Evolutionary conservation across 2,888 invertebrate genomes (phyloP), one percentile per base, ranked within the genome.

Genomic region (Hecatera dysodea): DNA sequence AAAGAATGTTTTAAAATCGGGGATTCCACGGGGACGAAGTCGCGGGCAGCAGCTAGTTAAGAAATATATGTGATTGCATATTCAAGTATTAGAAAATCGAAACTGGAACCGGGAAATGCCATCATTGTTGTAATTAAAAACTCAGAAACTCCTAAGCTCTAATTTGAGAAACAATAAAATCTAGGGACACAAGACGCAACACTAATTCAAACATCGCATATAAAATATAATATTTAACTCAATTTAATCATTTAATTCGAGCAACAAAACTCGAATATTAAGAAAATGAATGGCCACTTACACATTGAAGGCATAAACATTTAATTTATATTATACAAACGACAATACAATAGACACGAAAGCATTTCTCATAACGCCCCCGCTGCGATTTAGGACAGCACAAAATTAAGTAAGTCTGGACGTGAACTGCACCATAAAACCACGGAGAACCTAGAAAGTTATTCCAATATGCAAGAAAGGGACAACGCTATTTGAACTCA

Each of bases 311-410:
- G 17, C 48, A 36, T 19, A 61, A 53, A 64, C 61, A 68, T 68
- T 68, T 55, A 67, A 76, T 78, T 42, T 64, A 60, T 65, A 50
- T 65, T 53, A 52, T 36, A 55, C 42, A 55, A 67, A 67, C 50
- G 46, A 79, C 48, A 66, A 48, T 22, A 66, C 27, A 59, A 24
- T 29, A 50, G 56, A 50, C 75, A 52, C 19, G 2, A 29, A 39
- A 42, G n/a, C n/a, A 71, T 64, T 69, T 70, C 63, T 70, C 56
- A 33, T 33, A 66, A 29, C 55, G 62, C 56, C 52, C 65, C 52
- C 50, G 63, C 53, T 76, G 67, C 17, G 56, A 33, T 67, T 59
- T 44, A 55, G 48, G 22, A 75, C 55, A 67, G 55, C n/a, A 52
- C 50, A 24, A 56, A 62, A 79, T 70, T 52, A 59, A 55, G 29